phyloP scores from a whole-genome alignment of 2,797 vertebrate species.

The Arnoldichthys spilopterus region DNA sequence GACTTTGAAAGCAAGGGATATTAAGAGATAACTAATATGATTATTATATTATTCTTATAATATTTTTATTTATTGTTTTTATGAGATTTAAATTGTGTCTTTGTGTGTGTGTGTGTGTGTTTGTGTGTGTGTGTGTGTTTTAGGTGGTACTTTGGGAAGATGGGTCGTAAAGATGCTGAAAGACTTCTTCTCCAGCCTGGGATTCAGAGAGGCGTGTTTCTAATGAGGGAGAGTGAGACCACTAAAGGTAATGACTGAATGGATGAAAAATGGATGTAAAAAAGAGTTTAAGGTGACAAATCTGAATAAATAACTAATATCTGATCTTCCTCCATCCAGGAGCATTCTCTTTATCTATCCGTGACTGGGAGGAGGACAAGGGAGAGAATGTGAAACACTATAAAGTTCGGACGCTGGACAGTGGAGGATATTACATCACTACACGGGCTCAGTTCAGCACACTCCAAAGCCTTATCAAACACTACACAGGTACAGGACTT shows the following conservation, averaged over 20 bases:
- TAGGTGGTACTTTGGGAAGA: conserved; percentile 98
- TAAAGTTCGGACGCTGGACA: conserved; percentile 97
- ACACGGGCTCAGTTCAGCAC: conserved; percentile 94
- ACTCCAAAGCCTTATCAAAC: conserved; percentile 92
- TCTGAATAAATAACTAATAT: not conserved
- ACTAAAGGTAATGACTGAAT: conserved; percentile 86
- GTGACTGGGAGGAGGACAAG: conserved; percentile 92
- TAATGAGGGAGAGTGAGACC: conserved; percentile 96
- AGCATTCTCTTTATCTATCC: conserved; percentile 93
- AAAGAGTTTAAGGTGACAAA: not conserved
- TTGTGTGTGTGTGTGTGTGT: not conserved
- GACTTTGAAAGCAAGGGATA: no score
- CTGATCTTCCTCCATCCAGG: conserved; percentile 69
- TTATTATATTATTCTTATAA: no score
- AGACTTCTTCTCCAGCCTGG: conserved; percentile 91
- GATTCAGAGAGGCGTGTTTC: conserved; percentile 92
- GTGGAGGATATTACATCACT: conserved; percentile 94
- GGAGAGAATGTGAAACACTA: conserved; percentile 98
- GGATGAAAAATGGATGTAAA: not conserved
- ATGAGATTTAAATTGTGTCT: not conserved
- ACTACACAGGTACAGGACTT: conserved; percentile 85
- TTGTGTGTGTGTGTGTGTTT: conserved; percentile 20
- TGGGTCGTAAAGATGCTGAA: conserved; percentile 96
- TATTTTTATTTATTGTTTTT: not conserved
- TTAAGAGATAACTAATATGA: no score